Conservation (phyloP, 1,140 invertebrate species). For the Bombus sylvicola region DNA sequence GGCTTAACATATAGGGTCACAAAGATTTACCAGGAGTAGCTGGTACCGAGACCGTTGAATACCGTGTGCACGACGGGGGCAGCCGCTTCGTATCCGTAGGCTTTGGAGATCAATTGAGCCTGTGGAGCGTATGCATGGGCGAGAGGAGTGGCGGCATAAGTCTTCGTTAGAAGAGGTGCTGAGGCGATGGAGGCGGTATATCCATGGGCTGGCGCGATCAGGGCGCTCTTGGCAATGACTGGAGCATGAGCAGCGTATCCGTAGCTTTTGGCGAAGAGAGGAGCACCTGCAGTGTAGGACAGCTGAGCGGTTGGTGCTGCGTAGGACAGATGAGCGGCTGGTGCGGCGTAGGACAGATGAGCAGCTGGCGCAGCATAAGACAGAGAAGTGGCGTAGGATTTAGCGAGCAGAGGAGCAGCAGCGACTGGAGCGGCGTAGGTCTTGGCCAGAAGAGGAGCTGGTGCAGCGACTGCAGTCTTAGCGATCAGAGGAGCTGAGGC, state of each 20-base stretch:
- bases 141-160: constrained; percentile 47
- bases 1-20: not conserved
- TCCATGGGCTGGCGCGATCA: no score
- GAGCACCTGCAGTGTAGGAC: no score
- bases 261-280: constrained; percentile 31
- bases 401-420: constrained; percentile 55
- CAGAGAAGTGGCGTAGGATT: constrained; percentile 46
- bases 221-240: no score
- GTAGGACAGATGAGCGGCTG: constrained; percentile 9
- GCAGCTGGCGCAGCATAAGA: not conserved
- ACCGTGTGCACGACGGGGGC: constrained; percentile 72
- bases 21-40: constrained; percentile 80
- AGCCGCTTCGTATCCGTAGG: constrained; percentile 25
- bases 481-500: constrained; percentile 25
- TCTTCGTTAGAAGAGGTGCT: constrained; percentile 51
- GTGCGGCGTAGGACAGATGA: not conserved
- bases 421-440: constrained; percentile 66
- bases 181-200: no score
- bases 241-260: not conserved
- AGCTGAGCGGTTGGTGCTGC: constrained; percentile 56
- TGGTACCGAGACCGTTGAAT: constrained; percentile 80
- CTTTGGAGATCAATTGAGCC: constrained; percentile 48
- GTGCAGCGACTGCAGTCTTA: constrained; percentile 18
- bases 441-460: constrained; percentile 55
- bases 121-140: not conserved